These are phyloP conservation scores for Blastobasis adustella DNA, from an alignment of 2,888 invertebrate genomes.

Conservation along the genomic window DNA sequence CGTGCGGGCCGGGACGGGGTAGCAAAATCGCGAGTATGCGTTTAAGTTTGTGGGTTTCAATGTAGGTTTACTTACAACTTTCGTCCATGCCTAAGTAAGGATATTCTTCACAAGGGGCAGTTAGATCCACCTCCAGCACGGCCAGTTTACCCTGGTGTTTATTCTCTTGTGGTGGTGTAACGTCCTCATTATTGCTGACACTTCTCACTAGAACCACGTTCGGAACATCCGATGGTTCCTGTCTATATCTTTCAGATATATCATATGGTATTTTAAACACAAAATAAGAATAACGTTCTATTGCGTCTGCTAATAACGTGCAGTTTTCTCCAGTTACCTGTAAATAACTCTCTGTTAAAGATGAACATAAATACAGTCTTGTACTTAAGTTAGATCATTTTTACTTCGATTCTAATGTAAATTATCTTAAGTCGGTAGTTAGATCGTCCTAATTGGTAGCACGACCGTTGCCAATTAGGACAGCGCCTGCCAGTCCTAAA, in stretches of 20 bases:
- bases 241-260: neutral
- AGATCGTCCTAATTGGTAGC: too few relatives aligned
- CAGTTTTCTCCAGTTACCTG: slow-evolving; percentile 6
- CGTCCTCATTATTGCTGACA: too few relatives aligned
- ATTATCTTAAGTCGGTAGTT: slow-evolving; percentile 5
- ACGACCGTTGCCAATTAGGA: too few relatives aligned
- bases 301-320: slow-evolving; percentile 1
- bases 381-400: slow-evolving; percentile 9
- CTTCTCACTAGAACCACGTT: neutral
- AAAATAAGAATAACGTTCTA: slow-evolving; percentile 1
- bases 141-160: slow-evolving; percentile 34
- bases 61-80: slow-evolving; percentile 76
- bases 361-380: neutral
- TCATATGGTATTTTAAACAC: neutral
- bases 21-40: too few relatives aligned
- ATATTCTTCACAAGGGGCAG: slow-evolving; percentile 75
- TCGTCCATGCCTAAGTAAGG: slow-evolving; percentile 85
- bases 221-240: neutral
- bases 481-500: too few relatives aligned
- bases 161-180: slow-evolving; percentile 1
- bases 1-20: too few relatives aligned
- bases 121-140: slow-evolving; percentile 72
- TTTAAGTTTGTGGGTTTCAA: neutral
- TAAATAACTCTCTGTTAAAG: neutral
- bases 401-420: slow-evolving; percentile 10